Percentiles rank a stretch among this genome's conserved stretches.
phyloP scores from a whole-genome alignment of 1,140 invertebrate species.

The Drosophila kanapiae region DNA sequence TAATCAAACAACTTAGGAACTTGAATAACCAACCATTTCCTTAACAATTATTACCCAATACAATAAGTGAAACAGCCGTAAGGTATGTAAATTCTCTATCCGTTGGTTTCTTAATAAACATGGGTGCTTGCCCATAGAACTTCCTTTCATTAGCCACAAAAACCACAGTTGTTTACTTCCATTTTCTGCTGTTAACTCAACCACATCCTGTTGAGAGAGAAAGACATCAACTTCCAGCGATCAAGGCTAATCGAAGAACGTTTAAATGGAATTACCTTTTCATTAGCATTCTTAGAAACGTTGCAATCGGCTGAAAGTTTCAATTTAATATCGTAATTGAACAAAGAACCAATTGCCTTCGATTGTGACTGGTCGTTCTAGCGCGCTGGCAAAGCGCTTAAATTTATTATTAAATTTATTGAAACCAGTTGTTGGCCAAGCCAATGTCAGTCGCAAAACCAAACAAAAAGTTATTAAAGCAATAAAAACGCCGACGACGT shows the following conservation, averaged over 20 bases:
- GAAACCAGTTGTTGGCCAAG: constrained; percentile 59
- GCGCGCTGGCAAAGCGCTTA: constrained; percentile 24
- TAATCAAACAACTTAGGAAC: background rate
- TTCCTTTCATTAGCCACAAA: constrained; percentile 56
- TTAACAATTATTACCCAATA: background rate
- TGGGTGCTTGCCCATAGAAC: constrained; percentile 1
- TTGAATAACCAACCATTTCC: background rate
- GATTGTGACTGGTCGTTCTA: constrained; percentile 56
- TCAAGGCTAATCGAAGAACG: constrained; percentile 61
- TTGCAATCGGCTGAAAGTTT: constrained; percentile 28
- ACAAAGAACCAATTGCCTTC: constrained; percentile 58
- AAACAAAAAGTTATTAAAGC: constrained; percentile 53
- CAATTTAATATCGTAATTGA: constrained; percentile 56
- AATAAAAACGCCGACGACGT: constrained; percentile 18
- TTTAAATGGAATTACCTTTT: constrained; percentile 59
- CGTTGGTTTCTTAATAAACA: background rate
- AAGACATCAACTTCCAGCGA: constrained; percentile 14
- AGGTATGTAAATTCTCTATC: constrained; percentile 7
- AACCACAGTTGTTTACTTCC: constrained; percentile 51
- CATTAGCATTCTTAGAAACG: constrained; percentile 34
- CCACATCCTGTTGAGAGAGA: constrained; percentile 54
- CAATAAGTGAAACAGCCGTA: constrained; percentile 1
- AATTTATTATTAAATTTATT: constrained; percentile 41
- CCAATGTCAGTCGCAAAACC: constrained; percentile 52
- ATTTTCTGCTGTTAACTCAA: constrained; percentile 39